Percentiles rank a stretch among this genome's conserved stretches.
Evolutionary conservation across 2,113 vertebrate species (phyloP).

Genomic region (Eolophus roseicapilla): DNA sequence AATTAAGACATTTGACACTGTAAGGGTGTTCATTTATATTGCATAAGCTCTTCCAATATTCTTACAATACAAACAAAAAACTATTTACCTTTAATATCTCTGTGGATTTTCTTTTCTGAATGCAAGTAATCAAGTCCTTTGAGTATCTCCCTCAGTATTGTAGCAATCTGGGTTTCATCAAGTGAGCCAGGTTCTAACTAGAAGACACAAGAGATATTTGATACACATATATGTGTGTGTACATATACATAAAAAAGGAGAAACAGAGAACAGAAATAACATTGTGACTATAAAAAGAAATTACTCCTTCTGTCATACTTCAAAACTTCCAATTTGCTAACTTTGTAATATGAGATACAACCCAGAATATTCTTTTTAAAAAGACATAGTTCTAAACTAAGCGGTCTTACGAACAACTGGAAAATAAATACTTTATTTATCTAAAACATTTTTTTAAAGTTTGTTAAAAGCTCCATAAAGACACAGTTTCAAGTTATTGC

Average conservation of each 20-base stretch:
- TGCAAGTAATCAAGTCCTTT: slow-evolving; percentile 98
- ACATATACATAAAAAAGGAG: not conserved
- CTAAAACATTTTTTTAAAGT: not conserved
- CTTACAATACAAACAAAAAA: not conserved
- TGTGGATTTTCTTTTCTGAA: slow-evolving; percentile 98
- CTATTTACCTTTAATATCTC: slow-evolving; percentile 94
- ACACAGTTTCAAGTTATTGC: not conserved
- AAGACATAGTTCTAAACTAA: not conserved
- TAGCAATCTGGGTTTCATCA: slow-evolving; percentile 96
- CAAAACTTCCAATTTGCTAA: not conserved
- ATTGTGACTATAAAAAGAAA: not conserved
- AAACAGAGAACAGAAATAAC: not conserved
- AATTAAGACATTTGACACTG: not conserved
- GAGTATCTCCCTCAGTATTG: slow-evolving; percentile 94
- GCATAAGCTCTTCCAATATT: not conserved
- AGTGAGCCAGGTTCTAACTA: slow-evolving; percentile 93
- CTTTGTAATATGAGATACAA: not conserved
- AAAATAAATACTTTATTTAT: not conserved
- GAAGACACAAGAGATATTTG: not conserved
- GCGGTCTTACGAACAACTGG: not conserved
- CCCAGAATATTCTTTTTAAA: not conserved
- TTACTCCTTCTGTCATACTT: not conserved
- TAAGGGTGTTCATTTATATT: not conserved
- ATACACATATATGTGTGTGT: rapidly evolving
- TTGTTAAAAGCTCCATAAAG: not conserved